Evolutionary conservation across 1,140 invertebrate genomes (phyloP).

Genomic region (Colletes gigas): DNA sequence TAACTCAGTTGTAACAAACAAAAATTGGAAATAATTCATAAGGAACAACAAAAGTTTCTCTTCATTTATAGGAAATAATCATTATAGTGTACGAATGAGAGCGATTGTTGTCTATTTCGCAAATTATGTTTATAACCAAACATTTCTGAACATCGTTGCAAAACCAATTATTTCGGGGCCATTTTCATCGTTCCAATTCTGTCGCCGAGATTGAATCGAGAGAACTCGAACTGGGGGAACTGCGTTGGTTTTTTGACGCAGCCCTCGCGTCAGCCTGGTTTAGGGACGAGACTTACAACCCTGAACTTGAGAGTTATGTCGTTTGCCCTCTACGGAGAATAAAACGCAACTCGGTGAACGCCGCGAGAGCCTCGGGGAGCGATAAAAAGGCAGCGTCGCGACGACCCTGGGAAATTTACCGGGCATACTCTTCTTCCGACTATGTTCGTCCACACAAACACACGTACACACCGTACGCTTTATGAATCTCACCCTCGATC

Average conservation of each 20-base stretch:
- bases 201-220: too few relatives aligned
- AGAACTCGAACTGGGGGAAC: background rate
- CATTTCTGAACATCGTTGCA: too few relatives aligned
- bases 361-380: constrained; percentile 26
- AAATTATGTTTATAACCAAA: too few relatives aligned
- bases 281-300: constrained; percentile 33
- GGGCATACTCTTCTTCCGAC: background rate
- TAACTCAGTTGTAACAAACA: too few relatives aligned
- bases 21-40: too few relatives aligned
- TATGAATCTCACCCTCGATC: constrained; percentile 44
- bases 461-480: background rate
- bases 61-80: too few relatives aligned
- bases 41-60: too few relatives aligned
- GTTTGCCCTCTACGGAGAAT: constrained; percentile 23
- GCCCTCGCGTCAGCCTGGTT: background rate
- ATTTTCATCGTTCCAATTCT: too few relatives aligned
- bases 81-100: too few relatives aligned
- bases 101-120: too few relatives aligned
- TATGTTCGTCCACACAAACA: too few relatives aligned
- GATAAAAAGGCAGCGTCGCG: constrained; percentile 28
- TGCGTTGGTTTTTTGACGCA: background rate
- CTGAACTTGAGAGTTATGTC: constrained; percentile 46
- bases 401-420: constrained; percentile 24
- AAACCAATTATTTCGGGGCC: too few relatives aligned
- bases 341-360: constrained; percentile 17